phyloP scores from a whole-genome alignment of 2,797 vertebrate species.

The Trachurus trachurus region DNA sequence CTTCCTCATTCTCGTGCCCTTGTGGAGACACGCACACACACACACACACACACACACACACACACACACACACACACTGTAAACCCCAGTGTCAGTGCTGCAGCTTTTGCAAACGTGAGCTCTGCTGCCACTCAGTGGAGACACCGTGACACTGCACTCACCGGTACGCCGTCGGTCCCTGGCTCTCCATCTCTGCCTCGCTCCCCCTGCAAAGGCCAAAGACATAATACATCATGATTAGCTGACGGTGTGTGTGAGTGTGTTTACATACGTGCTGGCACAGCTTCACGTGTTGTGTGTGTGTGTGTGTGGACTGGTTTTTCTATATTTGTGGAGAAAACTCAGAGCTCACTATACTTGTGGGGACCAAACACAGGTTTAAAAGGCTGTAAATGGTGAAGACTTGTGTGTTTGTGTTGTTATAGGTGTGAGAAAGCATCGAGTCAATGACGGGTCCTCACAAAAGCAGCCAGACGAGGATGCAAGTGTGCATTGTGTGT shows the following conservation, averaged over 20 bases:
- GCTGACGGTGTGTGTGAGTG: slow-evolving; percentile 34
- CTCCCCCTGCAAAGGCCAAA: slow-evolving; percentile 81
- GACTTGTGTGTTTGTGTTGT: too few species aligned
- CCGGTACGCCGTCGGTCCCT: slow-evolving; percentile 78
- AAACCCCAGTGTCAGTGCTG: not conserved
- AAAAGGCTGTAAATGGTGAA: too few species aligned
- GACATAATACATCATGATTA: slow-evolving; percentile 65
- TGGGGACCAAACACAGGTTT: too few species aligned
- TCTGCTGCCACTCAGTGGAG: slow-evolving; percentile 70
- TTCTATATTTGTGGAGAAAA: too few species aligned
- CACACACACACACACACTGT: not conserved
- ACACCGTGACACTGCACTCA: slow-evolving; percentile 63
- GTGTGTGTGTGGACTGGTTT: slow-evolving; percentile 9
- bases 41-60: slow-evolving; percentile 23
- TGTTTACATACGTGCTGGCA: slow-evolving; percentile 43
- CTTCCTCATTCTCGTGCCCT: slow-evolving; percentile 4
- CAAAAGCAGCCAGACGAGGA: too few species aligned
- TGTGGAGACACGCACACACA: slow-evolving; percentile 31
- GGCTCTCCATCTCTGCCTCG: slow-evolving; percentile 80
- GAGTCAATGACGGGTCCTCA: too few species aligned
- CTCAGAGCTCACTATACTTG: too few species aligned
- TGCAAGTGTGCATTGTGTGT: slow-evolving; percentile 5
- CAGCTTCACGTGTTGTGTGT: not conserved
- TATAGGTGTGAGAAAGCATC: too few species aligned
- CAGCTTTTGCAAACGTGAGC: slow-evolving; percentile 25